phyloP scores from a whole-genome alignment of 2,113 vertebrate genomes.

The Semicossyphus pulcher region DNA sequence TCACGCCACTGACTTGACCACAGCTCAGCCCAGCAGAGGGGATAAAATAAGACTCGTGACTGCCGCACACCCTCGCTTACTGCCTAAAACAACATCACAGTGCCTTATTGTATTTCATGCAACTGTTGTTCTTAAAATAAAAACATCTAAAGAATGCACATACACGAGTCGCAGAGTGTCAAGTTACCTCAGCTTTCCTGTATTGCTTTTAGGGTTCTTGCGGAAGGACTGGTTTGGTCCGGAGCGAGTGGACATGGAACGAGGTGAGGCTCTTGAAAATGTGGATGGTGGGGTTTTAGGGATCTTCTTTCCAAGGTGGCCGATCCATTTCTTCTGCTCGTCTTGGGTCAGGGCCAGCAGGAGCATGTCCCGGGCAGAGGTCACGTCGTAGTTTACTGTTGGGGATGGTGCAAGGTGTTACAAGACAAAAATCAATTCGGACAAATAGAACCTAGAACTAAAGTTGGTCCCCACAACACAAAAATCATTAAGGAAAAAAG shows the following conservation, averaged over 20 bases:
- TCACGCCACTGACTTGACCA: conserved; percentile 75
- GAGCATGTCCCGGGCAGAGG: conserved; percentile 97
- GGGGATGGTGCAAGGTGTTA: not conserved
- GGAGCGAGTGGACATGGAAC: conserved; percentile 93
- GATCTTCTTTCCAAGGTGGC: conserved; percentile 98
- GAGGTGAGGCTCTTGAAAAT: conserved; percentile 94
- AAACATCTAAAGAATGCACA: not conserved
- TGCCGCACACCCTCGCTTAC: conserved; percentile 48
- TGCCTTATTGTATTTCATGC: conserved; percentile 10
- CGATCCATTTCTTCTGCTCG: conserved; percentile 99
- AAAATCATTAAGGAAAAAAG: too few relatives aligned
- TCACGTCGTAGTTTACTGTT: conserved; percentile 97
- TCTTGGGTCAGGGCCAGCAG: conserved; percentile 95
- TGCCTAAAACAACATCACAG: conserved; percentile 44
- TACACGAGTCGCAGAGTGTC: not conserved
- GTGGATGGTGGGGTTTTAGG: conserved; percentile 94
- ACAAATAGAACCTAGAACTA: not conserved
- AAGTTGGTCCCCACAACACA: too few relatives aligned
- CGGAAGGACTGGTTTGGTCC: conserved; percentile 97
- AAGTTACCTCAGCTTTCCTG: conserved; percentile 95
- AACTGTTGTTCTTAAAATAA: not conserved
- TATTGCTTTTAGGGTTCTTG: conserved; percentile 93
- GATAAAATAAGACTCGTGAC: conserved; percentile 47
- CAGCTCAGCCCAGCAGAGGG: conserved; percentile 57
- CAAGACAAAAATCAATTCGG: not conserved